Conservation (phyloP, 2,113 vertebrate species). For the Notarius lentiginosus region DNA sequence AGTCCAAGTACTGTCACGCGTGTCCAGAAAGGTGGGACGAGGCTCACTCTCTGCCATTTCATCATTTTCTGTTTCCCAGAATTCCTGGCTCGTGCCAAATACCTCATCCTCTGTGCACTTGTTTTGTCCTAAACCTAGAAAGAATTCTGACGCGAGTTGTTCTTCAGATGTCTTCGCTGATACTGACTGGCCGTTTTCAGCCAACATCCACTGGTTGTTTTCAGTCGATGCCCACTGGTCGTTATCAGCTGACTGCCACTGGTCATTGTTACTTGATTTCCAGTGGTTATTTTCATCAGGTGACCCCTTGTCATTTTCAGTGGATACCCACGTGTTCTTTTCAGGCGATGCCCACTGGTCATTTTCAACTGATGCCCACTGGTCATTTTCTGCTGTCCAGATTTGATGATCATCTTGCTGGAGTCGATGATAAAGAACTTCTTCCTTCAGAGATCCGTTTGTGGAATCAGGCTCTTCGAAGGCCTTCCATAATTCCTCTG, state of each 20-base stretch:
- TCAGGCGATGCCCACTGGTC: constrained; percentile 32
- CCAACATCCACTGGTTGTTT: background rate
- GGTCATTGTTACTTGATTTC: background rate
- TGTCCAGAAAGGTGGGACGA: constrained; percentile 62
- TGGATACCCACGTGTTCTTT: constrained; percentile 30
- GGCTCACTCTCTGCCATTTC: constrained; percentile 73
- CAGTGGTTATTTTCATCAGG: constrained; percentile 71
- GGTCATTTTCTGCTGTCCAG: constrained; percentile 74
- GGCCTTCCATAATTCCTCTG: constrained; percentile 64
- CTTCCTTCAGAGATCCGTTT: constrained; percentile 56
- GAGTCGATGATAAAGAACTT: constrained; percentile 67
- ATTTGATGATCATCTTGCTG: constrained; percentile 62
- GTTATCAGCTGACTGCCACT: constrained; percentile 60
- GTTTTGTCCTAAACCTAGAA: constrained; percentile 62
- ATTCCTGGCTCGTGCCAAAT: constrained; percentile 63
- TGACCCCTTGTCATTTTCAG: constrained; percentile 51
- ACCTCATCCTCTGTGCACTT: constrained; percentile 64
- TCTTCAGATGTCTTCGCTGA: constrained; percentile 57
- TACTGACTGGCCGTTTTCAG: constrained; percentile 17
- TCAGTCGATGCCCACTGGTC: constrained; percentile 68
- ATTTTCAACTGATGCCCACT: constrained; percentile 63
- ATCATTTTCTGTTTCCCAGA: constrained; percentile 73
- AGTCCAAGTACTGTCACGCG: constrained; percentile 59
- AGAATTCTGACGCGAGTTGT: constrained; percentile 67
- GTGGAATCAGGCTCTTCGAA: constrained; percentile 60